A percentile compares a stretch with the other conserved stretches of the same genome.
phyloP scores from a whole-genome alignment of 1,140 invertebrate species.

The Drosophila erecta region DNA sequence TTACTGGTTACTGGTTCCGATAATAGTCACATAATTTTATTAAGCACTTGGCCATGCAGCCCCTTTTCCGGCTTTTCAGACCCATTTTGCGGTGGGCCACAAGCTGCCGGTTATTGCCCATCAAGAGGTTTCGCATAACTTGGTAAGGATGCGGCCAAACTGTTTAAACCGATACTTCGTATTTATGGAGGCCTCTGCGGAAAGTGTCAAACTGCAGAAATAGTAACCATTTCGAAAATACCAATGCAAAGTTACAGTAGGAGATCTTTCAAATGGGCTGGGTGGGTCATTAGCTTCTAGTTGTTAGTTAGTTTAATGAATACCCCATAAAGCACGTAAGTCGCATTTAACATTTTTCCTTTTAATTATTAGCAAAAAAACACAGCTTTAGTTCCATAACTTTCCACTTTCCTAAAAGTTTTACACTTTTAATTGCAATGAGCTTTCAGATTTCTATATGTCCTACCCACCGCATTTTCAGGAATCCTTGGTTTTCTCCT shows the following conservation, averaged over 20 bases:
- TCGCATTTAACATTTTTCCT: too few species aligned
- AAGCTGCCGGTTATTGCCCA: constrained; percentile 49
- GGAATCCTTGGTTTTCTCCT: background rate
- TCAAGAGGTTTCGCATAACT: constrained; percentile 42
- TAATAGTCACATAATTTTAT: constrained; percentile 83
- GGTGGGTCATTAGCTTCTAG: too few species aligned
- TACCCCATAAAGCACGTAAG: too few species aligned
- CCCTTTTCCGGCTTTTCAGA: background rate
- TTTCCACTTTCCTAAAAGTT: background rate
- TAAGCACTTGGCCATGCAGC: constrained; percentile 67
- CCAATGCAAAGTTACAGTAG: background rate
- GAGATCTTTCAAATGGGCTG: too few species aligned
- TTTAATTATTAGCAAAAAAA: background rate
- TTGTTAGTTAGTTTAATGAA: too few species aligned
- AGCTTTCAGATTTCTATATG: background rate
- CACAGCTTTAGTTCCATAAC: background rate
- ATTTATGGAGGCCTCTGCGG: constrained; percentile 14
- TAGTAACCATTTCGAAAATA: constrained; percentile 6
- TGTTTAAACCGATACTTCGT: constrained; percentile 28
- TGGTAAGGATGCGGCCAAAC: constrained; percentile 24
- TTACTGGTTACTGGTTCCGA: constrained; percentile 24
- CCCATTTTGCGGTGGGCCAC: constrained; percentile 37
- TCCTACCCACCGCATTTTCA: background rate
- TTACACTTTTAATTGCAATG: background rate
- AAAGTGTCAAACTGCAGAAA: constrained; percentile 3